phyloP scores from a whole-genome alignment of 2,113 vertebrate genomes.

The Pogonocichla stellata region DNA sequence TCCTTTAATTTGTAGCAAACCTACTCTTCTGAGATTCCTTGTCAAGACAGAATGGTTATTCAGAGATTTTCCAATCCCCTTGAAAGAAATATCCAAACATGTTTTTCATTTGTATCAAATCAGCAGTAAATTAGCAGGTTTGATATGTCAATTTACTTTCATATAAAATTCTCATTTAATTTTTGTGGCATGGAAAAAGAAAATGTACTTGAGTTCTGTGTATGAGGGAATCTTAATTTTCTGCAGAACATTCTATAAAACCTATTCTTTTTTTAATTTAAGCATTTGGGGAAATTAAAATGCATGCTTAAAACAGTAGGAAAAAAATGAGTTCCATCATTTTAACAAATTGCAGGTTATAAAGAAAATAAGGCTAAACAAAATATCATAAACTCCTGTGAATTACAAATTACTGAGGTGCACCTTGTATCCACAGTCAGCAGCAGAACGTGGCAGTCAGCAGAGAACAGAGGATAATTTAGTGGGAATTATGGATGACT shows the following conservation, averaged over 20 bases:
- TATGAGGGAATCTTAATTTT: neutral
- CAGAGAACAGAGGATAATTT: neutral
- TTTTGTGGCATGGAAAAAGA: neutral
- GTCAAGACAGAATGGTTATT: neutral
- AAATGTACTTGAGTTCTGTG: neutral
- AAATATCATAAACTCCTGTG: neutral
- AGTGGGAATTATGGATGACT: neutral
- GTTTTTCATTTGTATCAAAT: neutral
- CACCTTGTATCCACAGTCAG: neutral
- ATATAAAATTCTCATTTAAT: neutral
- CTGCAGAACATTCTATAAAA: neutral
- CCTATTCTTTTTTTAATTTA: too few relatives aligned
- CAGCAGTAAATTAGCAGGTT: neutral
- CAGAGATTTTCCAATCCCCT: neutral
- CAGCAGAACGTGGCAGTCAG: rapidly evolving
- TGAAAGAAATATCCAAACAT: neutral
- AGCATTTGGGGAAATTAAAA: neutral
- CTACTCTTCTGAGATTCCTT: neutral
- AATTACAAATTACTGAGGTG: neutral
- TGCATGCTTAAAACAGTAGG: neutral
- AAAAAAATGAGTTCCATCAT: neutral
- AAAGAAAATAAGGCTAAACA: neutral
- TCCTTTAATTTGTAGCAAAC: neutral
- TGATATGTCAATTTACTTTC: neutral
- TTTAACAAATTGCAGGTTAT: neutral